Evolutionary conservation across 2,888 invertebrate species (phyloP), one percentile per base, ranked within the genome.

Genomic region (Pherbina coryleti): DNA sequence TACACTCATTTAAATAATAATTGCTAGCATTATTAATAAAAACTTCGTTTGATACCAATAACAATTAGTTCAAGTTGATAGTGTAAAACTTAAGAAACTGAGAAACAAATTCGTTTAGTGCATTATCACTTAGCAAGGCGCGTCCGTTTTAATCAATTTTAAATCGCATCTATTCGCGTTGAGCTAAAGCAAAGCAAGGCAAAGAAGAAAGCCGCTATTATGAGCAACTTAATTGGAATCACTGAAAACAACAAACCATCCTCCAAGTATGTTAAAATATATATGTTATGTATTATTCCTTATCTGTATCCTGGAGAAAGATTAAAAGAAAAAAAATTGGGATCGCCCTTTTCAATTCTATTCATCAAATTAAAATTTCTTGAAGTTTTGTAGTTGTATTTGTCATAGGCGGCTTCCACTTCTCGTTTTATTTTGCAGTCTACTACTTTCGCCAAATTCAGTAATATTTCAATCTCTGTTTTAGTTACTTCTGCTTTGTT

Each of bases 191-290:
- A 57, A 22, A 22, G 25, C 14, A 25, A 60, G 25, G 57, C 25
- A n/a, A 31, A 25, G 55, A 67, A 53, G 44, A 75, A 64, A 69
- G 37, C 28, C 73, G 78, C 72, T 79, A 88, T 88, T 82, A 88
- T 88, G 83, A 84, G 84, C 80, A 79, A 87, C 79, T 86, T 86
- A 79, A 85, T 86, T 84, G 87, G 86, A 79, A 82, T 86, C 77
- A 82, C 82, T 71, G 85, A 92, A 83, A 91, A 91, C 83, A 91
- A 91, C 79, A 93, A 92, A 86, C 92, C 93, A 85, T 93, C 93
- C 62, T 93, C 93, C 90, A 93, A 92, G 92, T 92, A 87, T 91
- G 92, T 91, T 17, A 8, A 62, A 69, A 55, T 64, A 44, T 44
- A 11, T 44, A 37, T 1, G 5, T 37, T 37, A 44, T 44, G 11